These are phyloP conservation scores for Strigamia transsilvanica DNA, from an alignment of 2,888 invertebrate species.

Conservation along the genomic window DNA sequence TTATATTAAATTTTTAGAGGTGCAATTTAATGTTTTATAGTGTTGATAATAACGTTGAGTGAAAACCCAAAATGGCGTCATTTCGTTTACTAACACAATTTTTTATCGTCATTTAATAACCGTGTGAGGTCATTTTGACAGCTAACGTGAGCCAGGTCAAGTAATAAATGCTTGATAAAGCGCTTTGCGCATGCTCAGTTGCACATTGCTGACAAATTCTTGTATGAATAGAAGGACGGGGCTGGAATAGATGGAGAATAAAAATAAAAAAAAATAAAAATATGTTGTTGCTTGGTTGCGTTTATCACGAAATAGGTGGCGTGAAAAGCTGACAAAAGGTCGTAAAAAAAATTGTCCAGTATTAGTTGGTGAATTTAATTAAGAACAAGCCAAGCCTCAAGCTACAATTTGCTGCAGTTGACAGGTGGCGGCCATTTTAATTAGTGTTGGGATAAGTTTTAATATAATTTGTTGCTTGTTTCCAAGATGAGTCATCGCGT, in stretches of 20 bases:
- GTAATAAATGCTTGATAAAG: constrained; percentile 40
- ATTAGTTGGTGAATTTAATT: constrained; percentile 32
- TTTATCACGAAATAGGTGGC: background rate
- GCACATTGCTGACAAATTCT: constrained; percentile 2
- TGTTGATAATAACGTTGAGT: background rate
- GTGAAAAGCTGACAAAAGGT: background rate
- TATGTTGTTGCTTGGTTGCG: background rate
- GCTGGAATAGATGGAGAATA: background rate
- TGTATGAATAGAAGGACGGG: constrained; percentile 13
- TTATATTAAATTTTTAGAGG: background rate
- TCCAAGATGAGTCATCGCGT: background rate
- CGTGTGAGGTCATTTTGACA: constrained; percentile 32
- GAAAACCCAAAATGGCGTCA: background rate
- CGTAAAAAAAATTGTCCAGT: constrained; percentile 34
- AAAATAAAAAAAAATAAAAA: background rate
- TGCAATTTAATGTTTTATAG: background rate
- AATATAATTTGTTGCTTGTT: constrained; percentile 41
- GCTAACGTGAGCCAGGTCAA: constrained; percentile 29
- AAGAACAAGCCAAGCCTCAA: background rate
- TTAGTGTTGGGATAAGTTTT: constrained; percentile 43
- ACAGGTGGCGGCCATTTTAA: constrained; percentile 38
- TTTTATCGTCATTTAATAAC: constrained; percentile 24
- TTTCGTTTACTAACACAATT: background rate
- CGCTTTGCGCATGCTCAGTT: constrained; percentile 19
- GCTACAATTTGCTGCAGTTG: constrained; percentile 37